These are phyloP conservation scores for Colinus virginianus DNA, from an alignment of 2,113 vertebrate genomes.

Conservation along the genomic window DNA sequence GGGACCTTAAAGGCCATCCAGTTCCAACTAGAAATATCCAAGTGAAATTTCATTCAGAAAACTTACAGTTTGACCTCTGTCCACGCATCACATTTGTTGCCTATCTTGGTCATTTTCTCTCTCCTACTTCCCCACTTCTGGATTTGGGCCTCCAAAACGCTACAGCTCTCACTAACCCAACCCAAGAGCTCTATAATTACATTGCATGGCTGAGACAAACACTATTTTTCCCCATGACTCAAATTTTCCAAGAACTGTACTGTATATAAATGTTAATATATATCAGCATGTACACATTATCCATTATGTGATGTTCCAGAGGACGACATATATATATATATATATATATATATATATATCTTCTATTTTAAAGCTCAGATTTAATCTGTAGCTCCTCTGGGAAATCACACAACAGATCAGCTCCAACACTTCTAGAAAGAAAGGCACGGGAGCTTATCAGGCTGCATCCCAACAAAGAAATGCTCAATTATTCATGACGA, in stretches of 20 bases:
- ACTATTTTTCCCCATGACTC: neutral
- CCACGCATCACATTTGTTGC: fast-evolving
- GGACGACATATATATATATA: neutral
- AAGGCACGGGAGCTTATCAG: neutral
- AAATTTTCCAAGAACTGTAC: neutral
- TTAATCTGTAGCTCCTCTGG: neutral
- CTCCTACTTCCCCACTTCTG: neutral
- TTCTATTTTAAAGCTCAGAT: neutral
- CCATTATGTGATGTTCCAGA: neutral
- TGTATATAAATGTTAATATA: neutral
- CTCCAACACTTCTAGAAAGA: neutral
- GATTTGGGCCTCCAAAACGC: neutral
- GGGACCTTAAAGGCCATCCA: no score
- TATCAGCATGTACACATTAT: neutral
- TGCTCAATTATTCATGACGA: slow-evolving; percentile 33
- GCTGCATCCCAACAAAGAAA: slow-evolving; percentile 33
- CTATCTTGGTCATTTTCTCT: neutral
- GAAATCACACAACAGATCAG: neutral
- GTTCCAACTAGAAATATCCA: neutral
- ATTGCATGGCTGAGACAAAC: neutral
- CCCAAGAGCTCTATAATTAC: neutral
- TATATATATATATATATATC: neutral
- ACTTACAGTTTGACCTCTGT: neutral
- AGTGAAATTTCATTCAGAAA: neutral
- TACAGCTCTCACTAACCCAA: neutral